Conservation (phyloP, 64 coral and sea anemone genomes). For the Hydrozoanthus tunicans region DNA sequence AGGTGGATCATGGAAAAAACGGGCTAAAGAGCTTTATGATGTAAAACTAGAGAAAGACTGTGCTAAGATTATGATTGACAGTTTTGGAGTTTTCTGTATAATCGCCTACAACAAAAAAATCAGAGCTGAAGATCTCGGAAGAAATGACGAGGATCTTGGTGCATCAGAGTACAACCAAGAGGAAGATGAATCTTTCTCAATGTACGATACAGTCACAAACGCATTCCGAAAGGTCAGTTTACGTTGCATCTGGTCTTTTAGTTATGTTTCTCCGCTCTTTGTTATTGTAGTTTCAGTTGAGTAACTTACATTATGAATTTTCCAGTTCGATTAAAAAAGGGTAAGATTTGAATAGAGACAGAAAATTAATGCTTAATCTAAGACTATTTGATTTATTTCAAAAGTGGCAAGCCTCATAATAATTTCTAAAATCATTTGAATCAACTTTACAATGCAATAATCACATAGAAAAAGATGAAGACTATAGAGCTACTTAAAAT, state of each 20-base stretch:
- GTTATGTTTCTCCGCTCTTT: not conserved
- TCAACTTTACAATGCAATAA: too few species aligned
- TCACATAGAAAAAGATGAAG: too few species aligned
- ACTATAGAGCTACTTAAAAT: too few species aligned
- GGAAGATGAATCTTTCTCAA: not conserved
- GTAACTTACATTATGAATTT: not conserved
- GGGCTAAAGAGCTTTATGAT: slow-evolving; percentile 1
- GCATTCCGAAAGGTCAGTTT: slow-evolving; percentile 36
- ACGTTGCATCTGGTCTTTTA: too few species aligned
- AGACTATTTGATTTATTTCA: too few species aligned
- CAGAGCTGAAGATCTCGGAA: slow-evolving; percentile 13
- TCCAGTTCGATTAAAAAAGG: not conserved
- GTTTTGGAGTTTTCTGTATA: slow-evolving; percentile 49
- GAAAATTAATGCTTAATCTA: too few species aligned
- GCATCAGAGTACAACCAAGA: not conserved
- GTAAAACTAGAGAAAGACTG: slow-evolving; percentile 38
- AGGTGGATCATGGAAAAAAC: slow-evolving; percentile 42
- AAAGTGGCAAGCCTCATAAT: too few species aligned
- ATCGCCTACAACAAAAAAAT: slow-evolving; percentile 44
- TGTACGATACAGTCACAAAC: slow-evolving; percentile 32
- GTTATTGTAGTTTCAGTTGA: not conserved
- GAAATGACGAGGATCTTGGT: not conserved
- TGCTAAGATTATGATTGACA: slow-evolving; percentile 18
- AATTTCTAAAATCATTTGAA: too few species aligned
- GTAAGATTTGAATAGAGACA: too few species aligned